Conservation (phyloP, 2,888 invertebrate species). For the Eilema griseolum region DNA sequence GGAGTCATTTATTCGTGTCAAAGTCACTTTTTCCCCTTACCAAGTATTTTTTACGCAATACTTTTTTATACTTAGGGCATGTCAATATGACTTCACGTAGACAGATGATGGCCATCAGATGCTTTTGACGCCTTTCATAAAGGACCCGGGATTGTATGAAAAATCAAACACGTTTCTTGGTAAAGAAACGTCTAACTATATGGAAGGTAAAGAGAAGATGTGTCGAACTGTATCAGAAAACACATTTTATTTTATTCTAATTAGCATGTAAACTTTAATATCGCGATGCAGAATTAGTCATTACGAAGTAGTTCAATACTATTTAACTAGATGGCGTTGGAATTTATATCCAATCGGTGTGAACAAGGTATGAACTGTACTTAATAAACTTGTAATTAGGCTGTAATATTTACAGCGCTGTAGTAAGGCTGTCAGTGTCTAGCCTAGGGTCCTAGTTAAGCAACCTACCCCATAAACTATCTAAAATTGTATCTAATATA, state of each 20-base stretch:
- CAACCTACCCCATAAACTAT: neutral
- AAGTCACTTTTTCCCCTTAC: no score
- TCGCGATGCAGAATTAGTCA: neutral
- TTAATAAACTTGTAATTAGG: neutral
- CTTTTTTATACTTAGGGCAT: no score
- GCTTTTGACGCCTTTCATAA: no score
- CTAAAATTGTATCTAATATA: conserved; percentile 9
- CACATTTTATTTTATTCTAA: neutral
- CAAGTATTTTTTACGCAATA: no score
- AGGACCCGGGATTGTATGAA: no score
- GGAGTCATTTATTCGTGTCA: no score
- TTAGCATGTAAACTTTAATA: neutral
- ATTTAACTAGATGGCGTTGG: neutral
- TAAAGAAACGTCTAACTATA: no score
- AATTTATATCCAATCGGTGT: neutral
- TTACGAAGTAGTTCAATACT: neutral
- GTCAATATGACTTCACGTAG: no score
- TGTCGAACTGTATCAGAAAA: no score
- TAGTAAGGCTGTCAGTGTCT: neutral
- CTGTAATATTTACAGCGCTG: neutral
- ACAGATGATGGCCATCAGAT: no score
- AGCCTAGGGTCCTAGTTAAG: neutral
- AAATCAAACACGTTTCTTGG: no score
- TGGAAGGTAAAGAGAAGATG: neutral
- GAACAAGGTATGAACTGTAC: neutral